phyloP scores from a whole-genome alignment of 2,113 vertebrate genomes.

The Jacana jacana region DNA sequence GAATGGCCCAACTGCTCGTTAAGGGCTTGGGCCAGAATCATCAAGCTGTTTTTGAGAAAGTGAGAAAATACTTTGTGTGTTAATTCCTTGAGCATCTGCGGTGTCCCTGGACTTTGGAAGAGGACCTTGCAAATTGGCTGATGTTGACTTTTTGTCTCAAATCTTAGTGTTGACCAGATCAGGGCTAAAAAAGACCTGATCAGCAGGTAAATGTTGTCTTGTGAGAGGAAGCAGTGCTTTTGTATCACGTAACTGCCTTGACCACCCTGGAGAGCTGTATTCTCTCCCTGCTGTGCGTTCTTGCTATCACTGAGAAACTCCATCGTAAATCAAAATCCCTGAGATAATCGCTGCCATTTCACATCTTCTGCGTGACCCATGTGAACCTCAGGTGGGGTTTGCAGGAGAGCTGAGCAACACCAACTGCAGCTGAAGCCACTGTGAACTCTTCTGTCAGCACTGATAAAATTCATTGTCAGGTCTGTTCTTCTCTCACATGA shows the following conservation, averaged over 20 bases:
- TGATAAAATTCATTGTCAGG: not conserved
- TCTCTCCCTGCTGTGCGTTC: not conserved
- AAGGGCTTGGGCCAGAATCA: not conserved
- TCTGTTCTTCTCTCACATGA: not conserved
- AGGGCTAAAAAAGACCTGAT: not conserved
- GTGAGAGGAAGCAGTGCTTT: not conserved
- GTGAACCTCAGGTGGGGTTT: not conserved
- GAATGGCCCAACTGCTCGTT: not conserved
- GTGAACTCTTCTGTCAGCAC: not conserved
- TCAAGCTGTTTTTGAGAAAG: not conserved
- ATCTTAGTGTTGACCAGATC: not conserved
- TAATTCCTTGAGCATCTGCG: not conserved
- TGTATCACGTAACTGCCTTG: too few species aligned
- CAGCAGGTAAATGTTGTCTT: not conserved
- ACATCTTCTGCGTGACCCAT: accelerated
- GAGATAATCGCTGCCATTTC: not conserved
- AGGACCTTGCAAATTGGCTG: not conserved
- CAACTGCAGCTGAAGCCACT: not conserved
- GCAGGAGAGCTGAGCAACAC: not conserved
- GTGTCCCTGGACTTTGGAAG: not conserved
- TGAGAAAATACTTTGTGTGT: not conserved
- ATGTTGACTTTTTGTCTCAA: not conserved
- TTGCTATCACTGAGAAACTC: not conserved
- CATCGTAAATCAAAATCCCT: not conserved
- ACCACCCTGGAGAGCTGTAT: not conserved